Percentiles rank a stretch among this genome's conserved stretches.
Conservation (phyloP, 2,888 invertebrate genomes). For the Toxonevra muliebris region DNA sequence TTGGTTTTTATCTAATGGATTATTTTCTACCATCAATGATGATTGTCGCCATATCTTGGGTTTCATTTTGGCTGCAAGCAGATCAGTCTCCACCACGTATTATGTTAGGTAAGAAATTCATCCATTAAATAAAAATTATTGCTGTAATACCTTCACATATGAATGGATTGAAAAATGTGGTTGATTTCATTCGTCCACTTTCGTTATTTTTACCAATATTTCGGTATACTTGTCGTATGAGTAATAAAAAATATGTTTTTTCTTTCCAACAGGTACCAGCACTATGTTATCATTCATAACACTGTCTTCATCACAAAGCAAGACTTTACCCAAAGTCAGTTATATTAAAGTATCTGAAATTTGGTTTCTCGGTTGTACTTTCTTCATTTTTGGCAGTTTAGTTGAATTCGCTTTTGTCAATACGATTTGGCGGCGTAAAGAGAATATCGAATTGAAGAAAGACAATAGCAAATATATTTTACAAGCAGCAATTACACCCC, state of each 20-base stretch:
- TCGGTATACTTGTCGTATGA: too few species aligned
- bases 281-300: constrained; percentile 60
- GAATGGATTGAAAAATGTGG: background rate
- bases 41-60: constrained; percentile 61
- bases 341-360: constrained; percentile 59
- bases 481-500: constrained; percentile 58
- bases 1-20: constrained; percentile 58
- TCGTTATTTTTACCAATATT: too few species aligned
- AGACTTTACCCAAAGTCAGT: constrained; percentile 58
- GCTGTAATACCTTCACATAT: background rate
- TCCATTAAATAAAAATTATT: background rate
- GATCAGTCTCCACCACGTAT: constrained; percentile 58
- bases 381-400: constrained; percentile 58
- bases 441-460: constrained; percentile 58
- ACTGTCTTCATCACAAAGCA: constrained; percentile 57
- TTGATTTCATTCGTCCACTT: too few species aligned
- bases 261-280: constrained; percentile 50
- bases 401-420: constrained; percentile 60
- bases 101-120: constrained; percentile 51
- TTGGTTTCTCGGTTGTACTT: constrained; percentile 59
- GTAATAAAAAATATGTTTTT: background rate
- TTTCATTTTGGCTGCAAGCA: constrained; percentile 59
- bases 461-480: constrained; percentile 60
- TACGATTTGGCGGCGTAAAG: constrained; percentile 59
- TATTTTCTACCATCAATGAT: constrained; percentile 60